Evolutionary conservation across 2,797 vertebrate species (phyloP).

Genomic region (Rachycentron canadum): DNA sequence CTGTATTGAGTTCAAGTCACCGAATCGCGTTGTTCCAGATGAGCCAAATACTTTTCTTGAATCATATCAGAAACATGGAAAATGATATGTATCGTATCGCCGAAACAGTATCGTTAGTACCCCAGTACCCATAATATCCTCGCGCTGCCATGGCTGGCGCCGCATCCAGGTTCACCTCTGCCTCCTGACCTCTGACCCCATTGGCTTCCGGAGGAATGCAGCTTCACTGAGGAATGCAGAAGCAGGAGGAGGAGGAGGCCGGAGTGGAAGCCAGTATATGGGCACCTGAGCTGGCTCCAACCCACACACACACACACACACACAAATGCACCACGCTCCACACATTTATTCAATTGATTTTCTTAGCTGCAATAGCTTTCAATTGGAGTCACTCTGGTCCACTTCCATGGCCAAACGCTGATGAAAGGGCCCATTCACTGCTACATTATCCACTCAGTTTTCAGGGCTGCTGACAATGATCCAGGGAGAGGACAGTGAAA

Average conservation of each 20-base stretch:
- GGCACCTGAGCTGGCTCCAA: slow-evolving; percentile 44
- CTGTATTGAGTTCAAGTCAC: too few species aligned
- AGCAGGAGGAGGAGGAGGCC: slow-evolving; percentile 33
- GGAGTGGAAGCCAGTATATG: slow-evolving; percentile 3
- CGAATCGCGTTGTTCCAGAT: too few species aligned
- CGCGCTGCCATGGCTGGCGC: background rate
- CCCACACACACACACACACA: slow-evolving; percentile 21
- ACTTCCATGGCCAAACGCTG: slow-evolving; percentile 65
- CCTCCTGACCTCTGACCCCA: slow-evolving; percentile 60
- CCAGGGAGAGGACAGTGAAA: slow-evolving; percentile 60
- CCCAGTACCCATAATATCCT: too few species aligned
- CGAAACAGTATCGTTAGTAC: too few species aligned
- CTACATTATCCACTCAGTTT: slow-evolving; percentile 70
- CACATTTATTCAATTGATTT: slow-evolving; percentile 75
- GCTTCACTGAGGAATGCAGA: slow-evolving; percentile 56
- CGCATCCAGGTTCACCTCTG: slow-evolving; percentile 24
- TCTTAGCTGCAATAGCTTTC: slow-evolving; percentile 68
- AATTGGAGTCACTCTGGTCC: slow-evolving; percentile 74
- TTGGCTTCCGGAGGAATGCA: slow-evolving; percentile 57
- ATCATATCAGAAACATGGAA: too few species aligned
- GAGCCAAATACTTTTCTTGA: too few species aligned
- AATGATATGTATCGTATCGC: too few species aligned
- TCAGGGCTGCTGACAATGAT: slow-evolving; percentile 66
- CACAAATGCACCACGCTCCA: slow-evolving; percentile 36
- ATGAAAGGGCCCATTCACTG: slow-evolving; percentile 75